Evolutionary conservation across 2,888 invertebrate species (phyloP).

Genomic region (Amphipoea oculea): DNA sequence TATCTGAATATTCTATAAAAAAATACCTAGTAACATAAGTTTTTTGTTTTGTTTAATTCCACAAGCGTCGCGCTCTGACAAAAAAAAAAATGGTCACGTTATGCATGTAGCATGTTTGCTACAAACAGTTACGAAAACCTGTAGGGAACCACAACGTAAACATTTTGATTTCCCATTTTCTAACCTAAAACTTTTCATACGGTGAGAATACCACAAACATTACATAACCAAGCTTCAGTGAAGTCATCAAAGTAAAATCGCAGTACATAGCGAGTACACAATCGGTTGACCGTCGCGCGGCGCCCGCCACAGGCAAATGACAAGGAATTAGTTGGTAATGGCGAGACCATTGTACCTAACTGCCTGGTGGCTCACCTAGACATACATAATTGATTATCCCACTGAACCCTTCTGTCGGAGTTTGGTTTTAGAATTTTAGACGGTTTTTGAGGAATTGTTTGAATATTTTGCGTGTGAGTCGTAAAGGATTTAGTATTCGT

Average conservation of each 20-base stretch:
- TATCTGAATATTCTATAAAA: too few species aligned
- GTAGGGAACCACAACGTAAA: neutral
- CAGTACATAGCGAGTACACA: slow-evolving; percentile 66
- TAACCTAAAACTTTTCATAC: neutral
- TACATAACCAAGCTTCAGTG: slow-evolving; percentile 20
- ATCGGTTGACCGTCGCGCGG: slow-evolving; percentile 81
- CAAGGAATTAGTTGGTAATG: slow-evolving; percentile 89
- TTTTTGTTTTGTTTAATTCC: too few species aligned
- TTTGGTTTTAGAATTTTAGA: slow-evolving; percentile 53
- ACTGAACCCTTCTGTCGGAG: slow-evolving; percentile 78
- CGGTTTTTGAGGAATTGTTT: slow-evolving; percentile 19
- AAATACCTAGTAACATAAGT: too few species aligned
- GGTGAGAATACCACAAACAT: neutral
- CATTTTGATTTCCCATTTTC: neutral
- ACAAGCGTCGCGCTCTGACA: too few species aligned
- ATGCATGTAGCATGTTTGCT: neutral
- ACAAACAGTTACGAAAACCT: neutral
- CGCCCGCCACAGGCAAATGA: slow-evolving; percentile 88
- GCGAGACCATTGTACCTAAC: slow-evolving; percentile 89
- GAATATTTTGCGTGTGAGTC: slow-evolving; percentile 5
- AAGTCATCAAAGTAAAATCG: slow-evolving; percentile 61
- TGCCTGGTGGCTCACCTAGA: slow-evolving; percentile 86
- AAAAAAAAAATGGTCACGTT: too few species aligned
- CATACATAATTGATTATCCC: slow-evolving; percentile 86
- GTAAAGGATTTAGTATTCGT: neutral